Conservation (phyloP, 2,888 invertebrate species). For the Syrista parreyssii region DNA sequence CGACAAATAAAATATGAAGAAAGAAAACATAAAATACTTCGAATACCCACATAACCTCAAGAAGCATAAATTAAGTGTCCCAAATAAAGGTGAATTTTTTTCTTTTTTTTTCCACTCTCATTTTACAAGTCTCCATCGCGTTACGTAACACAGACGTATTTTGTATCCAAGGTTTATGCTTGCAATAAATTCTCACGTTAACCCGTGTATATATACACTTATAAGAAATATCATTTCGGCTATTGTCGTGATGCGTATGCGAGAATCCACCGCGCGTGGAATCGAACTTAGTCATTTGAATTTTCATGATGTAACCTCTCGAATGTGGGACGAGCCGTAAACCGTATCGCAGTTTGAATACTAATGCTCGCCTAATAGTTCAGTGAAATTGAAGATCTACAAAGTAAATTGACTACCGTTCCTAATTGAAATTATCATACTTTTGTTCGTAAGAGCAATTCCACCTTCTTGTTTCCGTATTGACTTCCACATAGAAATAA, state of each 20-base stretch:
- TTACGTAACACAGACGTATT: background rate
- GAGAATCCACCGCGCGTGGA: background rate
- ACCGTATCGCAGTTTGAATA: background rate
- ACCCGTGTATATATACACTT: background rate
- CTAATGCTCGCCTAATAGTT: background rate
- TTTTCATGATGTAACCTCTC: background rate
- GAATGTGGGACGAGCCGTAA: conserved; percentile 1
- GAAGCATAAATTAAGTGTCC: background rate
- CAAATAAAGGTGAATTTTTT: background rate
- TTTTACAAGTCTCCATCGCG: background rate
- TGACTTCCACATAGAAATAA: background rate
- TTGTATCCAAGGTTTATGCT: background rate
- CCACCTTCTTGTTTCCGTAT: background rate
- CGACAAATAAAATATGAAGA: background rate
- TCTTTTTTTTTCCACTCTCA: background rate
- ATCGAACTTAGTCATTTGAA: background rate
- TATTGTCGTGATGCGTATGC: background rate
- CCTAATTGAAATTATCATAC: background rate
- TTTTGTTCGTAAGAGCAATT: background rate
- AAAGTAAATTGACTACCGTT: background rate
- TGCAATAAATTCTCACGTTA: conserved; percentile 3
- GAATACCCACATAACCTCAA: background rate
- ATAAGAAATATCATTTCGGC: background rate
- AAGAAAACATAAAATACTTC: background rate
- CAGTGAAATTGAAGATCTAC: conserved; percentile 1